Evolutionary conservation across 2,888 invertebrate species (phyloP).

Genomic region (Leptura quadrifasciata): DNA sequence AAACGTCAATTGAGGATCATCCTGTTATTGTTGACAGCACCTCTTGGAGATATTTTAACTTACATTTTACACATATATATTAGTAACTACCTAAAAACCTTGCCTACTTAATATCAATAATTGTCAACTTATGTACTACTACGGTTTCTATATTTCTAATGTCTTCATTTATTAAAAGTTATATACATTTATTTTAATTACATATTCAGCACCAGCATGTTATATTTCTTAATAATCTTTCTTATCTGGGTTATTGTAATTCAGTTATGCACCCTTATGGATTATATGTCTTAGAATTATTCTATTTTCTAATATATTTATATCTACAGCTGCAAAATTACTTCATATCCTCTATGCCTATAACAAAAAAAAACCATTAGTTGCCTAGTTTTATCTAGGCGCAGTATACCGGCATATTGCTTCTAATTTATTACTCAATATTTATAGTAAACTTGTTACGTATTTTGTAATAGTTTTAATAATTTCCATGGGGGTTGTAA

Average conservation of each 20-base stretch:
- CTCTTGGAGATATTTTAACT: too few relatives aligned
- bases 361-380: slow-evolving; percentile 33
- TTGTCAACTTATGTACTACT: not conserved
- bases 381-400: slow-evolving; percentile 39
- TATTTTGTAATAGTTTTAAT: slow-evolving; percentile 26
- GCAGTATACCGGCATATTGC: slow-evolving; percentile 40
- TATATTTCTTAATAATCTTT: slow-evolving; percentile 36
- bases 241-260: slow-evolving; percentile 49
- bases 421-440: slow-evolving; percentile 35
- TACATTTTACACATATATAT: too few relatives aligned
- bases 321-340: slow-evolving; percentile 28
- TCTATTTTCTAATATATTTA: slow-evolving; percentile 39
- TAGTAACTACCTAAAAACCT: not conserved
- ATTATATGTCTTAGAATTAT: slow-evolving; percentile 39
- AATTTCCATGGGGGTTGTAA: slow-evolving; percentile 39
- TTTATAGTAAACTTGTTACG: not conserved
- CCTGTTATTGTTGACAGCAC: too few relatives aligned
- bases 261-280: slow-evolving; percentile 47
- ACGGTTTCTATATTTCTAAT: not conserved
- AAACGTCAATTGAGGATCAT: too few relatives aligned
- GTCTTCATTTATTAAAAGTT: not conserved
- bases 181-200: slow-evolving; percentile 39
- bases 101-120: not conserved
- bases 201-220: slow-evolving; percentile 47
- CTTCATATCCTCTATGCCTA: slow-evolving; percentile 31